Evolutionary conservation across 1,140 invertebrate species (phyloP).

Genomic region (Vanessa atalanta): DNA sequence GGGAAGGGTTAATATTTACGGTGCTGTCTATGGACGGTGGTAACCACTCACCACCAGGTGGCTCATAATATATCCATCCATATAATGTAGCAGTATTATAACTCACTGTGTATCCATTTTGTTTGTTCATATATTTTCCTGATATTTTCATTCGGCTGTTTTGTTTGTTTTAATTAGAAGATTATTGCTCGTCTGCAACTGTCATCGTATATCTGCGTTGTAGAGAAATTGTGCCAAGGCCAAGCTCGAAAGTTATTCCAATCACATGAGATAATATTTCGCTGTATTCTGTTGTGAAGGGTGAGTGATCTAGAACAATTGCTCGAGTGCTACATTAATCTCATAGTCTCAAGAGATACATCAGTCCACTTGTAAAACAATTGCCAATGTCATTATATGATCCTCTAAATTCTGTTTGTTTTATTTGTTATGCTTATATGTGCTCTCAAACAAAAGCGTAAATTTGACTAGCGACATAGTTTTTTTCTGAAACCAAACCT

Average conservation of each 20-base stretch:
- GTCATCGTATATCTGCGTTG: neutral
- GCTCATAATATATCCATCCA: too few species aligned
- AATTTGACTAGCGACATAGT: too few species aligned
- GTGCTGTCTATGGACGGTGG: too few species aligned
- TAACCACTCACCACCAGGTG: too few species aligned
- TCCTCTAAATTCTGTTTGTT: neutral
- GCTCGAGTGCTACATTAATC: neutral
- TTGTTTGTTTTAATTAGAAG: neutral
- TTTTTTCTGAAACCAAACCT: too few species aligned
- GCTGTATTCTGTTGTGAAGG: neutral
- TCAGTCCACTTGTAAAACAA: neutral
- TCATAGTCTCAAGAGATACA: neutral
- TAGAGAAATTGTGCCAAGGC: neutral
- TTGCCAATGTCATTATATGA: neutral
- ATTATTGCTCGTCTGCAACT: neutral
- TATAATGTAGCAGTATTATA: too few species aligned
- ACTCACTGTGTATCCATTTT: too few species aligned
- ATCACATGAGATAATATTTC: neutral
- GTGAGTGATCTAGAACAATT: neutral
- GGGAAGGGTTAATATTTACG: too few species aligned
- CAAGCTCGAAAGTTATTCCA: neutral
- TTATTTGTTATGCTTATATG: too few species aligned
- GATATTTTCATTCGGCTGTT: too few species aligned
- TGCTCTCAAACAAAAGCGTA: too few species aligned
- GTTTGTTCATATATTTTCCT: too few species aligned